A percentile compares a stretch with the other conserved stretches of the same genome.
Evolutionary conservation across 2,797 vertebrate genomes (phyloP).

Genomic region (Mormyrops boulengeri): DNA sequence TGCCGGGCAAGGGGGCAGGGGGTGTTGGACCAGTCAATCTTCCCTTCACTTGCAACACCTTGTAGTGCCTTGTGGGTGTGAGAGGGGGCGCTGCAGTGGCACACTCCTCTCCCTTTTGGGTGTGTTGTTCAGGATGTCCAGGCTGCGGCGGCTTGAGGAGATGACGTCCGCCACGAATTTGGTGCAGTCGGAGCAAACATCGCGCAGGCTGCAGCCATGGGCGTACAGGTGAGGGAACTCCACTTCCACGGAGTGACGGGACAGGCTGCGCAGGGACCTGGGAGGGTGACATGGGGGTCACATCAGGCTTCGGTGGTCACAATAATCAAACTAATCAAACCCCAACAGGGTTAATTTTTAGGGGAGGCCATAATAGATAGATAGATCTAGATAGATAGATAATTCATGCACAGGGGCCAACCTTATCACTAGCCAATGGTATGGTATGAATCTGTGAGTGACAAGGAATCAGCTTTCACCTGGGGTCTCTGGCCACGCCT

Average conservation of each 20-base stretch:
- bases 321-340: not conserved
- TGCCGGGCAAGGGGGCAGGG: not conserved
- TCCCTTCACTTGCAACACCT: conserved; percentile 27
- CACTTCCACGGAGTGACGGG: conserved; percentile 75
- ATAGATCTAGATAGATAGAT: too few relatives aligned
- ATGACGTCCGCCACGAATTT: conserved; percentile 83
- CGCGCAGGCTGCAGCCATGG: conserved; percentile 78
- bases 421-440: not conserved
- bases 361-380: not conserved
- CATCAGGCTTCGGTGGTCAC: not conserved
- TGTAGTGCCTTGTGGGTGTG: not conserved
- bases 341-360: not conserved
- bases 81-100: conserved; percentile 2
- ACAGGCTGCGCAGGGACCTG: conserved; percentile 73
- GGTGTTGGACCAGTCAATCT: not conserved
- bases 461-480: not conserved
- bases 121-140: conserved; percentile 79
- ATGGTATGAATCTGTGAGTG: not conserved
- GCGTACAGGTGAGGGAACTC: conserved; percentile 90
- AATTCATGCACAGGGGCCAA: not conserved
- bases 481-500: not conserved
- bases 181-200: conserved; percentile 81
- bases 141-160: conserved; percentile 82
- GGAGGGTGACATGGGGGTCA: not conserved
- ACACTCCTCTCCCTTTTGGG: conserved; percentile 55